A percentile compares a stretch with the other conserved stretches of the same genome.
Conservation (phyloP, 2,888 invertebrate species). For the Ligdia adustata region DNA sequence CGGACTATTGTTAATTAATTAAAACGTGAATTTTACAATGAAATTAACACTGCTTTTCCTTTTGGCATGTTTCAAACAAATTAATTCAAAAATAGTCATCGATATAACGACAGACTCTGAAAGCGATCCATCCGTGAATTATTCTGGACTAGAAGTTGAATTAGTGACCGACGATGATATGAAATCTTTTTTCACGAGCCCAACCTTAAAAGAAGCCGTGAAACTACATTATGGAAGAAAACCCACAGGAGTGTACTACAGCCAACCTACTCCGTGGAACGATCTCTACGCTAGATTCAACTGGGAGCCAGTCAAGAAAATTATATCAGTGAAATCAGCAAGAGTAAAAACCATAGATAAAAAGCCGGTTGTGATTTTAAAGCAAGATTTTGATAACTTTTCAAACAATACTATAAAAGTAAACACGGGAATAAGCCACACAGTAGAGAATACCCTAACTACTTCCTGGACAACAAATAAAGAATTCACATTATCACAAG, state of each 20-base stretch:
- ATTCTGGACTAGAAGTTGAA: constrained; percentile 52
- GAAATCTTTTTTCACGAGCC: constrained; percentile 49
- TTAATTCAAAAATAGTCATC: constrained; percentile 52
- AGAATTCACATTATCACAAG: constrained; percentile 56
- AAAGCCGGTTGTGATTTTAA: constrained; percentile 49
- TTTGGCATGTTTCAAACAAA: constrained; percentile 19
- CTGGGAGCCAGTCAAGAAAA: constrained; percentile 61
- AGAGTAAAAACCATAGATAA: constrained; percentile 44
- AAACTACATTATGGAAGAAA: constrained; percentile 48
- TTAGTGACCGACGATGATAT: constrained; percentile 52
- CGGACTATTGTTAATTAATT: neutral
- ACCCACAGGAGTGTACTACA: constrained; percentile 54
- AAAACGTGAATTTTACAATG: constrained; percentile 23
- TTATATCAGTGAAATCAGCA: constrained; percentile 53
- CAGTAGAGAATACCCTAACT: constrained; percentile 61
- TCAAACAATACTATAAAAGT: constrained; percentile 64
- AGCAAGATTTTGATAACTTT: constrained; percentile 62
- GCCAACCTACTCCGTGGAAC: constrained; percentile 71
- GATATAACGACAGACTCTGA: constrained; percentile 43
- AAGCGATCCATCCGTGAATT: constrained; percentile 39
- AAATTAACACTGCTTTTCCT: constrained; percentile 19
- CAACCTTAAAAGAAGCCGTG: constrained; percentile 49
- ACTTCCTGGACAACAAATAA: constrained; percentile 58
- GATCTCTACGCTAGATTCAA: constrained; percentile 62
- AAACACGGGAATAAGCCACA: constrained; percentile 64